Percentiles rank a stretch among this genome's conserved stretches.
Conservation (phyloP, 2,888 invertebrate species). For the Himalopsyche japonica region DNA sequence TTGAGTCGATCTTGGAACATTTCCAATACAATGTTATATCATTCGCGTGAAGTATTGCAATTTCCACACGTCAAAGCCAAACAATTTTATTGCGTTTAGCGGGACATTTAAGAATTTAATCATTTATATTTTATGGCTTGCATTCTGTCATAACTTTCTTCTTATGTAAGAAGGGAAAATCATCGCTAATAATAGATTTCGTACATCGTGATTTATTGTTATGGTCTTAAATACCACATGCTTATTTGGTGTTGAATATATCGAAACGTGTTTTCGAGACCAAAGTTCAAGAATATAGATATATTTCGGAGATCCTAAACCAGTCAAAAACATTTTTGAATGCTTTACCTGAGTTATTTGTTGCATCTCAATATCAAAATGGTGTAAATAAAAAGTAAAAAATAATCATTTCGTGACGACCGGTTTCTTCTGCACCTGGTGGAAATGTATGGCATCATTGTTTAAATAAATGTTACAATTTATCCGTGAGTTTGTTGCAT, state of each 20-base stretch:
- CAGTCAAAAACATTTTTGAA: background rate
- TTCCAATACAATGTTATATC: conserved; percentile 29
- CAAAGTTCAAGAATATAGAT: background rate
- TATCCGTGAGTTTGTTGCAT: no score
- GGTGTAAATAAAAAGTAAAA: no score
- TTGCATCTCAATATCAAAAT: no score
- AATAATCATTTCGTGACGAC: no score
- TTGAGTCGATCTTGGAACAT: conserved; percentile 14
- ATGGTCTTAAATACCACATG: background rate
- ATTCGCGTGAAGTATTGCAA: background rate
- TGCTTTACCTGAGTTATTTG: no score
- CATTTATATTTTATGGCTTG: background rate
- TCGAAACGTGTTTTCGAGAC: background rate
- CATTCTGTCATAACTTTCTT: background rate
- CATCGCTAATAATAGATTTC: background rate
- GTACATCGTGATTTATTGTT: background rate
- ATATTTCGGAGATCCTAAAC: background rate
- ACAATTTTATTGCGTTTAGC: background rate
- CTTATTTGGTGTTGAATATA: background rate
- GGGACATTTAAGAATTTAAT: background rate
- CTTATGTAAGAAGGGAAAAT: background rate
- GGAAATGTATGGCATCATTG: no score
- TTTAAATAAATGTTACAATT: no score
- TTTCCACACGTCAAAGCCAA: background rate
- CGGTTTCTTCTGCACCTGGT: no score